phyloP scores from a whole-genome alignment of 2,797 vertebrate species.

The Dermochelys coriacea region DNA sequence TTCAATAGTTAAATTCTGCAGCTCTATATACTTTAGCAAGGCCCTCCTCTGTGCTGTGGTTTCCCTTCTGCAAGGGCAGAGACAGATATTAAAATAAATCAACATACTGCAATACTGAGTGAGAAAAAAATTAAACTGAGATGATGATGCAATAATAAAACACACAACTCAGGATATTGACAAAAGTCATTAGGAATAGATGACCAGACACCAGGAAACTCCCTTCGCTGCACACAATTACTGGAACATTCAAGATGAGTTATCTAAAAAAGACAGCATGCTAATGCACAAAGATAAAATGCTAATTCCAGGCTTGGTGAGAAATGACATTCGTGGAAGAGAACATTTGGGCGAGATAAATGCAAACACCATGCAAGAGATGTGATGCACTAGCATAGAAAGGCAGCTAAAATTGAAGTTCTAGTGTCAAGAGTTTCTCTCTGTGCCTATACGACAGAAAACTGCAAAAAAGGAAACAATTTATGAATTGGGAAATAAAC shows the following conservation, averaged over 20 bases:
- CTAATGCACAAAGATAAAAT: background rate
- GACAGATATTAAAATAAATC: background rate
- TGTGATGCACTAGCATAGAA: background rate
- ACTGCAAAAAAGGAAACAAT: background rate
- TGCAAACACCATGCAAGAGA: background rate
- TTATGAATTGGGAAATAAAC: background rate
- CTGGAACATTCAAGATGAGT: background rate
- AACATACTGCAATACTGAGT: background rate
- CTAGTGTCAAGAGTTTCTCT: background rate
- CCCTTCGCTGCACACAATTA: background rate
- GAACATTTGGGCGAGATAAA: background rate
- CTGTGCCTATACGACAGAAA: background rate
- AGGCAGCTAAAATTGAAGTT: background rate
- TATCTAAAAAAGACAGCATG: background rate
- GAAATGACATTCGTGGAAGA: background rate
- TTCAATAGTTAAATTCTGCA: background rate
- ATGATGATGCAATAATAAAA: background rate
- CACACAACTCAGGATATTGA: background rate
- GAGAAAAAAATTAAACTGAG: background rate
- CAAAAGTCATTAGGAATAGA: background rate
- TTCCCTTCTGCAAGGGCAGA: background rate
- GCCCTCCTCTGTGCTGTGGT: background rate
- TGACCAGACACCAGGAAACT: background rate
- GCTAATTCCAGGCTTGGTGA: background rate
- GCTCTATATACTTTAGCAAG: background rate